These are phyloP conservation scores for Elephas maximus DNA, from an alignment of 2,113 vertebrate genomes.

Conservation along the genomic window DNA sequence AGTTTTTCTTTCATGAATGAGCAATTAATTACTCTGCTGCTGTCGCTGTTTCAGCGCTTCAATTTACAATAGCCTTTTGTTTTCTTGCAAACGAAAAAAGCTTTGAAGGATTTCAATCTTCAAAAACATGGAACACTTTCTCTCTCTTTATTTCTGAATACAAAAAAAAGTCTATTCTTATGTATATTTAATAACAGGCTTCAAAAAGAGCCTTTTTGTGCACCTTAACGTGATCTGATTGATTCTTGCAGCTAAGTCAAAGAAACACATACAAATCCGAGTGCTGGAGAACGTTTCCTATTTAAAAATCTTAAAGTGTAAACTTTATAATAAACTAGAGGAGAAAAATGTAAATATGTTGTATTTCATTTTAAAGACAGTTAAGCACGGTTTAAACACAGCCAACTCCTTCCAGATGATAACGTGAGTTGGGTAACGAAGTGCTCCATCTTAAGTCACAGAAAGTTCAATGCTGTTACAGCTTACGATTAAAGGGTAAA, in stretches of 20 bases:
- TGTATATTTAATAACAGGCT: slow-evolving; percentile 87
- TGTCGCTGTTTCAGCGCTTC: slow-evolving; percentile 75
- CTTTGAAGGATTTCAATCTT: slow-evolving; percentile 86
- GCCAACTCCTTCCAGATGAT: slow-evolving; percentile 75
- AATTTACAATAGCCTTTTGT: slow-evolving; percentile 84
- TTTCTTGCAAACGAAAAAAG: slow-evolving; percentile 82
- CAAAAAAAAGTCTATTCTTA: slow-evolving; percentile 84
- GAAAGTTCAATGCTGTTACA: slow-evolving; percentile 66
- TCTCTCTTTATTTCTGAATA: slow-evolving; percentile 85
- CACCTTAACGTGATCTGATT: slow-evolving; percentile 84
- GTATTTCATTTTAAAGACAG: slow-evolving; percentile 84
- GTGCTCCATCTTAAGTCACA: slow-evolving; percentile 70
- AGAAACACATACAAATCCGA: slow-evolving; percentile 82
- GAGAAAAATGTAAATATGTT: slow-evolving; percentile 84
- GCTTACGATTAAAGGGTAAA: slow-evolving; percentile 55
- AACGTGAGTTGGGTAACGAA: slow-evolving; percentile 77
- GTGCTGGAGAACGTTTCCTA: slow-evolving; percentile 78
- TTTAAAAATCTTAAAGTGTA: slow-evolving; percentile 83
- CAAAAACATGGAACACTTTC: slow-evolving; percentile 83
- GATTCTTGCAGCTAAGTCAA: slow-evolving; percentile 83
- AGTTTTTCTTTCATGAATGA: slow-evolving; percentile 83
- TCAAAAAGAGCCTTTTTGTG: slow-evolving; percentile 84
- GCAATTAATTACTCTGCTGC: slow-evolving; percentile 82
- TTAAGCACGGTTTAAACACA: slow-evolving; percentile 82
- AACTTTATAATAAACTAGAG: slow-evolving; percentile 85